Percentiles rank a stretch among this genome's conserved stretches.
These are phyloP conservation scores for Prosopocoilus inquinatus DNA, from an alignment of 2,888 invertebrate genomes.

Conservation along the genomic window DNA sequence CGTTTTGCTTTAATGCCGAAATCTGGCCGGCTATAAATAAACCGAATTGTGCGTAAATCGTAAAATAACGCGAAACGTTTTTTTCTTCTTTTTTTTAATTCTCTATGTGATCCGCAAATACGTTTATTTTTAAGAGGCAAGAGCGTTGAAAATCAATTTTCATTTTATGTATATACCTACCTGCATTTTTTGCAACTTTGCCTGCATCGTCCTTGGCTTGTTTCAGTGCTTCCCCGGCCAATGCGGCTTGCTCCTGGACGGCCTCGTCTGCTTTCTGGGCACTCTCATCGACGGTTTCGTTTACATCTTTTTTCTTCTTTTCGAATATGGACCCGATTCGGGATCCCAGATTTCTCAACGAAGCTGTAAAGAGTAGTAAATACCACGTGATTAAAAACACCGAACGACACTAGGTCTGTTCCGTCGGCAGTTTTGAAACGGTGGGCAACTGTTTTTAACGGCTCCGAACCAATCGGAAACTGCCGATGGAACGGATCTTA, in stretches of 20 bases:
- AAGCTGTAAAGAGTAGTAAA: conserved; percentile 51
- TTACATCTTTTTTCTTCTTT: conserved; percentile 70
- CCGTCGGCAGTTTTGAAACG: too few relatives aligned
- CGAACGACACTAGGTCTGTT: too few relatives aligned
- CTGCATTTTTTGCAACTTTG: conserved; percentile 56
- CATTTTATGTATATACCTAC: conserved; percentile 33
- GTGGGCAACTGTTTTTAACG: too few relatives aligned
- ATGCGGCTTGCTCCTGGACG: conserved; percentile 63
- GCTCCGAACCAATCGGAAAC: too few relatives aligned
- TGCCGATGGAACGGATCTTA: too few relatives aligned
- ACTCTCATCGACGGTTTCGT: conserved; percentile 63
- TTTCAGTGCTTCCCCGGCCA: conserved; percentile 60
- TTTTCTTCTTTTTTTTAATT: not conserved
- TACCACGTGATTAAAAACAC: too few relatives aligned
- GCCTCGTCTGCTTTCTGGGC: conserved; percentile 60
- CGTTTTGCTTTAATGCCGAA: too few relatives aligned
- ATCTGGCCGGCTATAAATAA: too few relatives aligned
- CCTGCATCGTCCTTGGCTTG: conserved; percentile 58
- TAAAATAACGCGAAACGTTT: not conserved
- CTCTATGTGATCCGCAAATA: not conserved
- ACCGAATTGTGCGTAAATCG: too few relatives aligned
- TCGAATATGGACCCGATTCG: conserved; percentile 70
- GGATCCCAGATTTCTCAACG: conserved; percentile 69
- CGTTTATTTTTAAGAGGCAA: not conserved
- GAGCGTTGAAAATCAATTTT: not conserved